Percentiles rank a stretch among this genome's conserved stretches.
Evolutionary conservation across 2,797 vertebrate genomes (phyloP).

Genomic region (Neoniphon sammara): DNA sequence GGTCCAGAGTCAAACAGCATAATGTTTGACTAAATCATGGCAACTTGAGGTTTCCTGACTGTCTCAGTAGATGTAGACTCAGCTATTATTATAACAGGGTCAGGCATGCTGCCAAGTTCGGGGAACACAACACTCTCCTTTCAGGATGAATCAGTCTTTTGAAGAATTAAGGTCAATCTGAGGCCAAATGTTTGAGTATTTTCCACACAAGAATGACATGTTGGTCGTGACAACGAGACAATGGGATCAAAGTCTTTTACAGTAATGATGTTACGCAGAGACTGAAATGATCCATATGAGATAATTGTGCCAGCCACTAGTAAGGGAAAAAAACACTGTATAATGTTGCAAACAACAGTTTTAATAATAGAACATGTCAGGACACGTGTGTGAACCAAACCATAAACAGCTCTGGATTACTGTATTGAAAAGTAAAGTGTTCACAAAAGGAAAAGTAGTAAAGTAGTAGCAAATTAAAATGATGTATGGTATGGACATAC

Average conservation of each 20-base stretch:
- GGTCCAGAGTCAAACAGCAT: background rate
- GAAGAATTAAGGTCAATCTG: background rate
- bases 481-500: too few relatives aligned
- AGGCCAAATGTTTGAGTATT: conserved; percentile 14
- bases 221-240: conserved; percentile 8
- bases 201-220: conserved; percentile 8
- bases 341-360: background rate
- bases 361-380: too few relatives aligned
- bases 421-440: too few relatives aligned
- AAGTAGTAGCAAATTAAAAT: too few relatives aligned
- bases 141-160: conserved; percentile 16
- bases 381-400: too few relatives aligned
- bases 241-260: background rate
- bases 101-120: background rate
- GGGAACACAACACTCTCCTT: conserved; percentile 24
- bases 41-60: background rate
- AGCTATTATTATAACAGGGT: conserved; percentile 1
- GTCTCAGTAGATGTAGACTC: background rate
- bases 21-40: background rate
- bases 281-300: background rate
- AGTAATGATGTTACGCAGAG: background rate
- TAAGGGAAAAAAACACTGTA: too few relatives aligned
- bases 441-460: too few relatives aligned
- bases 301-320: background rate
- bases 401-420: too few relatives aligned